Conservation (phyloP, 2,888 invertebrate species). For the Carpatolechia fugitivella region DNA sequence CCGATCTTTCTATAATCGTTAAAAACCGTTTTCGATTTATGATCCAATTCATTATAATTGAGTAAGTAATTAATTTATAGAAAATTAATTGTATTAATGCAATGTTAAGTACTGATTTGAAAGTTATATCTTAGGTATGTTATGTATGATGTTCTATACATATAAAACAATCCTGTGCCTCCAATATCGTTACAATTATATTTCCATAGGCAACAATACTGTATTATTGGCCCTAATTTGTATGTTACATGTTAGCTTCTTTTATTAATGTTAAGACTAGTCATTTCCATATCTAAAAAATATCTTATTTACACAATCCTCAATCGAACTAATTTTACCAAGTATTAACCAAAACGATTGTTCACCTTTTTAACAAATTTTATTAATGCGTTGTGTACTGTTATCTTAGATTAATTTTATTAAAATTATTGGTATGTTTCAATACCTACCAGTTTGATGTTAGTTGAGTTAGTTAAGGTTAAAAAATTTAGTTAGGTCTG, state of each 20-base stretch:
- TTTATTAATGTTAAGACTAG: slow-evolving; percentile 35
- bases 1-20: too few relatives aligned
- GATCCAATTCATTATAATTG: too few relatives aligned
- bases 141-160: slow-evolving; percentile 31
- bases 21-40: too few relatives aligned
- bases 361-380: slow-evolving; percentile 73
- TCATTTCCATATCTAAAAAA: slow-evolving; percentile 32
- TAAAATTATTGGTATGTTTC: slow-evolving; percentile 54
- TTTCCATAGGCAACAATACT: slow-evolving; percentile 24
- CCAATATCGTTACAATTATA: slow-evolving; percentile 20
- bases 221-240: slow-evolving; percentile 34
- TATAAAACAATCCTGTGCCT: slow-evolving; percentile 38
- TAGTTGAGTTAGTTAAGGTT: slow-evolving; percentile 35
- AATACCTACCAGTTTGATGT: slow-evolving; percentile 49
- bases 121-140: slow-evolving; percentile 34
- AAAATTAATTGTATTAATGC: slow-evolving; percentile 17
- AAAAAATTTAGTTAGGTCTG: slow-evolving; percentile 37
- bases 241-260: slow-evolving; percentile 15
- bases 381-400: slow-evolving; percentile 70
- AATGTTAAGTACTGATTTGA: slow-evolving; percentile 33
- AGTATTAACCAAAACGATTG: slow-evolving; percentile 74
- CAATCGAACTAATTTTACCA: slow-evolving; percentile 47
- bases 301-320: slow-evolving; percentile 38
- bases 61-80: background rate
- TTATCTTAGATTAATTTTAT: slow-evolving; percentile 61